A percentile compares a stretch with the other conserved stretches of the same genome.
Conservation (phyloP, 2,113 vertebrate species). For the Chionodraco myersi region DNA sequence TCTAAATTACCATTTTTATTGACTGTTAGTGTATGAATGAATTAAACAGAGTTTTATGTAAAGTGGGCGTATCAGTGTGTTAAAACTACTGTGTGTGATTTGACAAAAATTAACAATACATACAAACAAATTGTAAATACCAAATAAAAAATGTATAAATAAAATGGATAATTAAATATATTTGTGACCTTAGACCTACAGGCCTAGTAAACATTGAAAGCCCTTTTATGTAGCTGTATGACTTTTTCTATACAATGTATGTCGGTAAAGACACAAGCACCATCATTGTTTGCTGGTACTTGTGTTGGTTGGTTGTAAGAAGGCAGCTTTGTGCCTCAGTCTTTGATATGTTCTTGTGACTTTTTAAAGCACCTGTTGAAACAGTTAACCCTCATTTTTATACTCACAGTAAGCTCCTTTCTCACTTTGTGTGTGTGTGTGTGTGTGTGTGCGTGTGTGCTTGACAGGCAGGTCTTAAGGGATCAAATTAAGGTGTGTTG, state of each 20-base stretch:
- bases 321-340: conserved; percentile 77
- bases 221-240: conserved; percentile 60
- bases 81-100: conserved; percentile 63
- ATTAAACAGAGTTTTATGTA: conserved; percentile 64
- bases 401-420: conserved; percentile 55
- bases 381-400: conserved; percentile 45
- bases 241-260: conserved; percentile 57
- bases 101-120: conserved; percentile 17
- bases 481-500: conserved; percentile 36
- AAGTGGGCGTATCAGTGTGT: conserved; percentile 29
- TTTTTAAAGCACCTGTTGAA: conserved; percentile 64
- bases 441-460: conserved; percentile 22
- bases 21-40: conserved; percentile 49
- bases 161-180: conserved; percentile 53
- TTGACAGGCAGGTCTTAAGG: conserved; percentile 35
- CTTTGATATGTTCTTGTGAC: conserved; percentile 75
- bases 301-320: conserved; percentile 54
- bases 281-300: conserved; percentile 54
- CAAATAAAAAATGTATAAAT: conserved; percentile 47
- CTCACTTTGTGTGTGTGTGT: conserved; percentile 32
- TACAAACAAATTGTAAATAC: conserved; percentile 55
- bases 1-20: conserved; percentile 57
- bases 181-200: conserved; percentile 42
- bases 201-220: conserved; percentile 31
- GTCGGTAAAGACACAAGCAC: conserved; percentile 49